Base-by-base conservation (phyloP, 2,113 vertebrate species). In the Arvicanthis niloticus region DNA sequence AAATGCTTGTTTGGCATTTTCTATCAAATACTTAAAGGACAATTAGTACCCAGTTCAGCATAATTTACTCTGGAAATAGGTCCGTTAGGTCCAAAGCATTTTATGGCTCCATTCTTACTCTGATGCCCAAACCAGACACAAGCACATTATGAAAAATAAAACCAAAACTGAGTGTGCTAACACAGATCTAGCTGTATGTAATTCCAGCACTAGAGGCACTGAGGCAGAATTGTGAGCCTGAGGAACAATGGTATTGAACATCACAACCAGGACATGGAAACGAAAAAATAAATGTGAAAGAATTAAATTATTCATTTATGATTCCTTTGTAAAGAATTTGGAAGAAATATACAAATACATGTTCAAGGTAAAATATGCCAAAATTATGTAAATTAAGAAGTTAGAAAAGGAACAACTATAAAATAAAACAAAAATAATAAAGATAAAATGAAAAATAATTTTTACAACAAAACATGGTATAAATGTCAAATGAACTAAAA, bases 241-340 rank as follows among this genome's bases (percentile, higher is more conserved):
- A 53, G 45, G 34, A 40, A 29, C 7, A 62, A 12, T 40, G 7
- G n/a, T 12, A 11, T 34, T 24, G 31, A 75, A 73, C 12, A 56
- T 16, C 15, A 6, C 11, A 37, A 13, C 17, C 85, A 60, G 48
- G 0, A 0, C 19, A 40, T 2, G 0, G 19, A 40, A 7, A 31
- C 7, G 3, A 82, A 42, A 34, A 34, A 26, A 53, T 1, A 11
- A 51, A 85, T 31, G 7, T 48, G 40, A 11, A 48, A 40, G 75
- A 72, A 29, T 1, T 24, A n/a, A 68, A 16, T 29, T 45, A 37
- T 6, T 65, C 60, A n/a, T n/a, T 9, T 48, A 17, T 60, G 12
- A 40, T 48, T 65, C 58, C 65, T 51, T 60, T 3, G 19, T 53
- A 80, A 24, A 67, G 60, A 68, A 60, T 42, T 51, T 76, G 81